Evolutionary conservation across 2,888 invertebrate species (phyloP).

Genomic region (Leptogaster cylindrica): DNA sequence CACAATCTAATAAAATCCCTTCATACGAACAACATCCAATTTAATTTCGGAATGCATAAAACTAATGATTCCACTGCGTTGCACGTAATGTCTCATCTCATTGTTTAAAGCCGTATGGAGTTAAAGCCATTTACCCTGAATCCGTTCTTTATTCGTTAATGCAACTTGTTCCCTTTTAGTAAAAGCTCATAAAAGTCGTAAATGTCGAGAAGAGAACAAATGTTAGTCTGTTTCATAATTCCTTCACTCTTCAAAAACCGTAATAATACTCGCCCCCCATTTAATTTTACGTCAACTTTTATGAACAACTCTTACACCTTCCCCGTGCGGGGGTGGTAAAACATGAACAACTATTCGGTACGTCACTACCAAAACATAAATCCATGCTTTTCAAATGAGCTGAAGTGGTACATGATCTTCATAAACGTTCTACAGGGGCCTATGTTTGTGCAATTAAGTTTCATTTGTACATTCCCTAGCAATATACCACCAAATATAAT

Average conservation of each 20-base stretch:
- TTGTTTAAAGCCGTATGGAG: background rate
- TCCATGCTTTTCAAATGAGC: slow-evolving; percentile 14
- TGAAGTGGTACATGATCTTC: slow-evolving; percentile 37
- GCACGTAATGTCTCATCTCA: background rate
- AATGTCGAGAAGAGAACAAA: slow-evolving; percentile 25
- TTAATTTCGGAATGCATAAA: slow-evolving; percentile 11
- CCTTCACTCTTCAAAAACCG: slow-evolving; percentile 24
- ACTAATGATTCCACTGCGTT: slow-evolving; percentile 1
- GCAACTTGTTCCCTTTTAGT: background rate
- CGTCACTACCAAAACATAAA: slow-evolving; percentile 20
- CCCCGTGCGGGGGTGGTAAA: slow-evolving; percentile 24
- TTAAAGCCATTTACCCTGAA: background rate
- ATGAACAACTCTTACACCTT: slow-evolving; percentile 39
- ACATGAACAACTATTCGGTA: slow-evolving; percentile 20
- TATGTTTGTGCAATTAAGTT: slow-evolving; percentile 40
- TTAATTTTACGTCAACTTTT: slow-evolving; percentile 39
- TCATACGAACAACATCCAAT: background rate
- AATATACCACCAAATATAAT: slow-evolving; percentile 21
- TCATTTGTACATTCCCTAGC: slow-evolving; percentile 31
- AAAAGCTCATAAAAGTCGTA: slow-evolving; percentile 30
- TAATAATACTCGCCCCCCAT: slow-evolving; percentile 35
- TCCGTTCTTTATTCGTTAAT: background rate
- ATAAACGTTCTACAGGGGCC: slow-evolving; percentile 31
- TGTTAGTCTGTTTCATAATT: slow-evolving; percentile 20
- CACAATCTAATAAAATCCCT: no score